Evolutionary conservation across 2,888 invertebrate genomes (phyloP).

Genomic region (Agrochola macilenta): DNA sequence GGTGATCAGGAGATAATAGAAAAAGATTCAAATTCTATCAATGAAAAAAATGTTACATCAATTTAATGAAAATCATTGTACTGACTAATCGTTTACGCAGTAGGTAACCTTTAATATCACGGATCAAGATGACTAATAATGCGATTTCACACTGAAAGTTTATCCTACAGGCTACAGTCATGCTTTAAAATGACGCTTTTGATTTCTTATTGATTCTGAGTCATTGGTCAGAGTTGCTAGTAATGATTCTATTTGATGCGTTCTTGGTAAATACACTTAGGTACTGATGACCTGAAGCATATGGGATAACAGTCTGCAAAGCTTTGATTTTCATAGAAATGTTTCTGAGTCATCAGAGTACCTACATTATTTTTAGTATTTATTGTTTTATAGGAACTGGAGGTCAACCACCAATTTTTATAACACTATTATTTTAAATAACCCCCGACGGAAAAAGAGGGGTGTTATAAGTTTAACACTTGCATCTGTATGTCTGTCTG

Average conservation of each 20-base stretch:
- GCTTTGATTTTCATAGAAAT: slow-evolving; percentile 8
- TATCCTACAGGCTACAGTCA: not conserved
- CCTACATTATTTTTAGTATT: no score
- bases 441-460: no score
- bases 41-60: slow-evolving; percentile 4
- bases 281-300: slow-evolving; percentile 7
- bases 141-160: slow-evolving; percentile 40
- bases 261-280: slow-evolving; percentile 25
- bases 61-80: slow-evolving; percentile 33
- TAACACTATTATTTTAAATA: no score
- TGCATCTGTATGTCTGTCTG: no score
- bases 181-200: slow-evolving; percentile 33
- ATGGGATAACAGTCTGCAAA: slow-evolving; percentile 25
- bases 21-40: not conserved
- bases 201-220: slow-evolving; percentile 24
- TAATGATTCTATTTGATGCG: not conserved
- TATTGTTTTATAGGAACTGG: not conserved
- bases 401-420: not conserved
- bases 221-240: slow-evolving; percentile 10
- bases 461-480: no score
- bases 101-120: slow-evolving; percentile 25
- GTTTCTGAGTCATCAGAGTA: slow-evolving; percentile 13
- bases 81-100: slow-evolving; percentile 44
- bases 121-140: slow-evolving; percentile 40
- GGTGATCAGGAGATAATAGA: not conserved